A percentile compares a stretch with the other conserved stretches of the same genome.
phyloP scores from a whole-genome alignment of 1,140 invertebrate genomes.

The Calephelis nemesis region DNA sequence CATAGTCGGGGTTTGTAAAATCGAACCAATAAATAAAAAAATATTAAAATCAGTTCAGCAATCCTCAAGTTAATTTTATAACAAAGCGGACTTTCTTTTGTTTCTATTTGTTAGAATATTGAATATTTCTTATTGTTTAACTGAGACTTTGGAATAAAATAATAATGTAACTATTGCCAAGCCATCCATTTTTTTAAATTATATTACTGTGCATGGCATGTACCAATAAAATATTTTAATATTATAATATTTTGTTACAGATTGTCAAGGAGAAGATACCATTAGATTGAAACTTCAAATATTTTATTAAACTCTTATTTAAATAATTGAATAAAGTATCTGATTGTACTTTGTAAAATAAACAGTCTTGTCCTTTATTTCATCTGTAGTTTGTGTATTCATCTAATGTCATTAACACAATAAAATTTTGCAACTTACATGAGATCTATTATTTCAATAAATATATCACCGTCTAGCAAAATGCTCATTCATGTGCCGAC shows the following conservation, averaged over 20 bases:
- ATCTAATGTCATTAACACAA: conserved; percentile 23
- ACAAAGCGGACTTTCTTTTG: too few species aligned
- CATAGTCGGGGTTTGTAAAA: too few species aligned
- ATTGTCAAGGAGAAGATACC: conserved; percentile 82
- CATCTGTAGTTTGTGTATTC: conserved; percentile 36
- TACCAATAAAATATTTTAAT: neutral
- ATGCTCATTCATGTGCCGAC: conserved; percentile 63
- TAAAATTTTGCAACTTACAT: conserved; percentile 20
- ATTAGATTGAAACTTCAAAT: conserved; percentile 67
- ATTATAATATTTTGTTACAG: conserved; percentile 64
- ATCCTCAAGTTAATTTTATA: too few species aligned
- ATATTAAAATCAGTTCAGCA: too few species aligned
- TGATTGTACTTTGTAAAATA: neutral
- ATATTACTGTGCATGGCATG: neutral
- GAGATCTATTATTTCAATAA: conserved; percentile 17
- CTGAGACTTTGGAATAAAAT: too few species aligned
- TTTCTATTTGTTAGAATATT: too few species aligned
- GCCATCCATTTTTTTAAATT: too few species aligned
- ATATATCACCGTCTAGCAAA: conserved; percentile 55
- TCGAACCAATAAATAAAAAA: too few species aligned
- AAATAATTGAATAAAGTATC: neutral
- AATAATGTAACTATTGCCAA: too few species aligned
- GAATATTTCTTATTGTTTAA: too few species aligned
- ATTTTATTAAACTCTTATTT: too few species aligned
- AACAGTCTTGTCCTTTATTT: conserved; percentile 4